Evolutionary conservation across 2,888 invertebrate genomes (phyloP).

Genomic region (Lampropteryx suffumata): DNA sequence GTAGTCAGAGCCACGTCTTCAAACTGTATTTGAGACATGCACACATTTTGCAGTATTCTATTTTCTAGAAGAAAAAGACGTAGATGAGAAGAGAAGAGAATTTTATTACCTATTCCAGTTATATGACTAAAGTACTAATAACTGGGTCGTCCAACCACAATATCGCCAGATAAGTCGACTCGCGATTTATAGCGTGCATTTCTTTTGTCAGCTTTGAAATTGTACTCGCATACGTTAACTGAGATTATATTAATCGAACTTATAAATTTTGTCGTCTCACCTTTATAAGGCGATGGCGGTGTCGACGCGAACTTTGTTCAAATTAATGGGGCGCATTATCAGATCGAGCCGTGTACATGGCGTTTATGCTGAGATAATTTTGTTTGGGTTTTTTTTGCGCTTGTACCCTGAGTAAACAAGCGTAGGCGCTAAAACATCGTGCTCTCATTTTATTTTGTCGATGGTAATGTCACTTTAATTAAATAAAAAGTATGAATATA

Average conservation of each 20-base stretch:
- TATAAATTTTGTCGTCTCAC: conserved; percentile 83
- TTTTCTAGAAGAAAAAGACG: too few species aligned
- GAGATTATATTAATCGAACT: conserved; percentile 84
- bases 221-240: conserved; percentile 83
- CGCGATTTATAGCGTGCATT: conserved; percentile 81
- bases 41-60: too few species aligned
- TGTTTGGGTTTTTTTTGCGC: conserved; percentile 66
- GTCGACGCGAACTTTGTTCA: conserved; percentile 82
- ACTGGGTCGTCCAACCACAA: conserved; percentile 43
- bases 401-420: conserved; percentile 28
- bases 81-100: too few species aligned
- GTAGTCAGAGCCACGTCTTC: too few species aligned
- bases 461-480: too few species aligned
- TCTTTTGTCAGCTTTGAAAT: conserved; percentile 84
- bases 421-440: conserved; percentile 1
- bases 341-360: conserved; percentile 80
- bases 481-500: too few species aligned
- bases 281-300: conserved; percentile 78
- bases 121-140: conserved; percentile 59
- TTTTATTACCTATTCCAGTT: too few species aligned
- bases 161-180: conserved; percentile 74
- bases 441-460: too few species aligned
- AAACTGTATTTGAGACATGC: too few species aligned
- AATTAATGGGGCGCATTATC: conserved; percentile 82
- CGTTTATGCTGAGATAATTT: conserved; percentile 82